Evolutionary conservation across 2,113 vertebrate species (phyloP).

Genomic region (Triplophysa dalaica): DNA sequence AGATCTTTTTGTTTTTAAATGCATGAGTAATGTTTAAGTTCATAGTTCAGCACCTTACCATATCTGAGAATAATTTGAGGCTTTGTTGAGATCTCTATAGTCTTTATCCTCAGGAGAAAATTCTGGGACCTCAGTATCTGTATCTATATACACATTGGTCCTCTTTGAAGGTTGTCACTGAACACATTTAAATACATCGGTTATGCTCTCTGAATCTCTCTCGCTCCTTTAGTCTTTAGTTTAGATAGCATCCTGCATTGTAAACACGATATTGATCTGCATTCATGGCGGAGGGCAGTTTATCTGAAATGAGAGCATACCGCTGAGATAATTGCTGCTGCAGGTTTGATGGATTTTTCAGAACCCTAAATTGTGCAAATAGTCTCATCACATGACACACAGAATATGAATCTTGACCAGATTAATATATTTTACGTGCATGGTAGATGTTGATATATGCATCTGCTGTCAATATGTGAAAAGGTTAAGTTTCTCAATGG

Average conservation of each 20-base stretch:
- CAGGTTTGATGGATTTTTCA: slow-evolving; percentile 45
- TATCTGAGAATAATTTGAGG: too few species aligned
- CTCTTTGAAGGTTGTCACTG: too few species aligned
- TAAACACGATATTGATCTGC: slow-evolving; percentile 47
- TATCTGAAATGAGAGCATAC: slow-evolving; percentile 6
- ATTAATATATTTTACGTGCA: slow-evolving; percentile 13
- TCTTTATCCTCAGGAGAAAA: too few species aligned
- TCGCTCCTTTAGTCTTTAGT: slow-evolving; percentile 8
- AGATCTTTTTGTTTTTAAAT: too few species aligned
- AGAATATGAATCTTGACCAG: slow-evolving; percentile 42
- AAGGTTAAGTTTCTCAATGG: too few species aligned
- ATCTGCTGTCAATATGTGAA: background rate
- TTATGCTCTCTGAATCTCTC: slow-evolving; percentile 5
- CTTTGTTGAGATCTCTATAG: too few species aligned
- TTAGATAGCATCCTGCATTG: slow-evolving; percentile 14
- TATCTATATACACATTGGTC: too few species aligned
- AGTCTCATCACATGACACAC: slow-evolving; percentile 38
- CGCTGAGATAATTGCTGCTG: slow-evolving; percentile 47
- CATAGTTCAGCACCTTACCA: too few species aligned
- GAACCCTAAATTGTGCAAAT: slow-evolving; percentile 50
- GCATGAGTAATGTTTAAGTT: too few species aligned
- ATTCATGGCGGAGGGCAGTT: slow-evolving; percentile 23
- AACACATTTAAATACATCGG: background rate
- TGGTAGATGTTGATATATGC: background rate
- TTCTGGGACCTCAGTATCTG: too few species aligned